Conservation (phyloP, 2,113 vertebrate species). For the Castor canadensis region DNA sequence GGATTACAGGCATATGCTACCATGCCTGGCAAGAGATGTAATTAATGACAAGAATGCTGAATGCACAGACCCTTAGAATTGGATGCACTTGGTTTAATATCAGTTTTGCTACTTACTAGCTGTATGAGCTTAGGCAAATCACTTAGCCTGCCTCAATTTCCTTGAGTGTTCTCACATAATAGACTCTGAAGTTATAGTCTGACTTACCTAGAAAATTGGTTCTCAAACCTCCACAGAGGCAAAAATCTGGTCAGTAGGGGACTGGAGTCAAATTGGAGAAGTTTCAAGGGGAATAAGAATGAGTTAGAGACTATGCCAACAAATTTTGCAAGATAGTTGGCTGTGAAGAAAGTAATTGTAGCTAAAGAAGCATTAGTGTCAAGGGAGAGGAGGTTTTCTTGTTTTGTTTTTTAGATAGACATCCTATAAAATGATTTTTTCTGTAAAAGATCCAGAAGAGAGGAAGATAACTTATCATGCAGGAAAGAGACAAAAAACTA, state of each 20-base stretch:
- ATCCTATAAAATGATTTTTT: neutral
- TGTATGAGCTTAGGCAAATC: neutral
- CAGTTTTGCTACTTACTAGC: neutral
- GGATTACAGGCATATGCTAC: too few species aligned
- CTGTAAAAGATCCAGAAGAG: neutral
- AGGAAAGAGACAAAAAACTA: neutral
- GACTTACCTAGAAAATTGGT: neutral
- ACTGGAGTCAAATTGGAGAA: neutral
- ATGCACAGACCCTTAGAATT: neutral
- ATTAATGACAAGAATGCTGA: constrained; percentile 31
- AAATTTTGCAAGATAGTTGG: constrained; percentile 15
- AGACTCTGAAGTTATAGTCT: constrained; percentile 6
- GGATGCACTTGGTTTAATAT: neutral
- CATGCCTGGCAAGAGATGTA: neutral
- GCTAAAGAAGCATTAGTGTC: neutral
- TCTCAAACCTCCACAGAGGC: neutral
- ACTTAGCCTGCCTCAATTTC: neutral
- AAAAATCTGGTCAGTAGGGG: constrained; percentile 5
- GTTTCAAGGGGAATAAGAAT: neutral
- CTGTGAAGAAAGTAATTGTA: neutral
- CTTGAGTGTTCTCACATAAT: constrained; percentile 3
- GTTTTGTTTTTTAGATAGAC: neutral
- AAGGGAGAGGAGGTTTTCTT: neutral
- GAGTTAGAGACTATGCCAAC: neutral
- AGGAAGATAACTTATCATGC: neutral